These are phyloP conservation scores for Glyptemys insculpta DNA, from an alignment of 2,797 vertebrate species.

Conservation along the genomic window DNA sequence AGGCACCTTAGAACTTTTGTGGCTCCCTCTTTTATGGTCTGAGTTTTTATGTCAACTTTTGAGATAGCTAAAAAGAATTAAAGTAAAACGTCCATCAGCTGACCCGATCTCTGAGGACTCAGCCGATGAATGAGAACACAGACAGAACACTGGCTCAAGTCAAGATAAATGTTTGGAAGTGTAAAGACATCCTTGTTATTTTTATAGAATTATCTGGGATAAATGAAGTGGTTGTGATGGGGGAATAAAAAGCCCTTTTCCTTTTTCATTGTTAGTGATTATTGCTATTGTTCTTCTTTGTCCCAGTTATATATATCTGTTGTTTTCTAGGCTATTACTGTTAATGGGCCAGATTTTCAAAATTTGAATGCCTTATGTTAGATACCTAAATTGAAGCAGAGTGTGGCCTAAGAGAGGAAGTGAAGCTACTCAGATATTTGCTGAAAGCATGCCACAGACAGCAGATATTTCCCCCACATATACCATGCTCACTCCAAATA, in stretches of 20 bases:
- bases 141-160: not conserved
- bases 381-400: not conserved
- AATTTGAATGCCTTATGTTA: not conserved
- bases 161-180: not conserved
- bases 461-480: accelerated
- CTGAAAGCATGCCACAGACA: not conserved
- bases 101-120: not conserved
- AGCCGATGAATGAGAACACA: not conserved
- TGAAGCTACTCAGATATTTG: not conserved
- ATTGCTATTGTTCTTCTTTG: not conserved
- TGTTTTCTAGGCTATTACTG: not conserved
- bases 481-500: not conserved
- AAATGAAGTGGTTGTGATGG: not conserved
- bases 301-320: not conserved
- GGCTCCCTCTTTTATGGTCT: not conserved
- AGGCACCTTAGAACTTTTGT: not conserved
- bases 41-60: not conserved
- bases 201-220: not conserved
- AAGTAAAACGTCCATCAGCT: not conserved
- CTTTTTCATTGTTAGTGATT: not conserved
- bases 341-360: not conserved
- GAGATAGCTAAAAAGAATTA: not conserved
- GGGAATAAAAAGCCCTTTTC: not conserved
- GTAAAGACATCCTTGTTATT: not conserved
- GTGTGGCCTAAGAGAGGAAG: not conserved